Percentiles rank a stretch among this genome's conserved stretches.
These are phyloP conservation scores for Xenopus petersii DNA, from an alignment of 2,797 vertebrate genomes.

Conservation along the genomic window DNA sequence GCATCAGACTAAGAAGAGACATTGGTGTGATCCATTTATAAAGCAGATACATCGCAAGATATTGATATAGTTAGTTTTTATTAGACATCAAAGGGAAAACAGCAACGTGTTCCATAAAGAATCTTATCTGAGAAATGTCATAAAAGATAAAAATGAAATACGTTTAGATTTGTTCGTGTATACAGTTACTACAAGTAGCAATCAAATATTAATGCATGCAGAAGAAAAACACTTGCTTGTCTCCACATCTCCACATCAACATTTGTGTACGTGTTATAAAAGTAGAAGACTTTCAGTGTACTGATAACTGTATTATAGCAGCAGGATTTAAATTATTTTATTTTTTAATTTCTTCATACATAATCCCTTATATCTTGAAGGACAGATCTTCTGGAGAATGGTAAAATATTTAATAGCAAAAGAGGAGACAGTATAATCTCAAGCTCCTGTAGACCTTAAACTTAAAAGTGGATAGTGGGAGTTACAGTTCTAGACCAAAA, in stretches of 20 bases:
- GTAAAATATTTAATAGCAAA: background rate
- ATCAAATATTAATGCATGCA: conserved; percentile 50
- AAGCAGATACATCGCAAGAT: too few relatives aligned
- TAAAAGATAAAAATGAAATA: conserved; percentile 15
- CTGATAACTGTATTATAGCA: conserved; percentile 31
- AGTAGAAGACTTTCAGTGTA: conserved; percentile 26
- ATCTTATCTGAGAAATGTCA: conserved; percentile 22
- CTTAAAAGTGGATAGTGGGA: too few relatives aligned
- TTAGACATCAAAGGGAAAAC: conserved; percentile 49
- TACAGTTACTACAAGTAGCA: conserved; percentile 38
- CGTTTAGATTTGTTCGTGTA: conserved; percentile 4
- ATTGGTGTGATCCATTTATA: too few relatives aligned
- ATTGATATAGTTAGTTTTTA: conserved; percentile 20
- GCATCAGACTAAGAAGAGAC: too few relatives aligned
- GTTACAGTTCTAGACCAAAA: too few relatives aligned
- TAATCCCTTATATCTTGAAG: too few relatives aligned
- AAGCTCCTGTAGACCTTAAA: too few relatives aligned
- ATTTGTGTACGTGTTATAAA: conserved; percentile 23
- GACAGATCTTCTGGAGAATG: too few relatives aligned
- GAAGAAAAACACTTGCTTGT: conserved; percentile 44
- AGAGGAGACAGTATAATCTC: too few relatives aligned
- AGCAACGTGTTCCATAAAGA: conserved; percentile 31
- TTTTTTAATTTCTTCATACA: too few relatives aligned
- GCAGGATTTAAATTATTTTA: conserved; percentile 8
- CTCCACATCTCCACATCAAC: conserved; percentile 29